Evolutionary conservation across 2,113 vertebrate genomes (phyloP), one percentile per base, ranked within the genome.

Genomic region (Isurus oxyrinchus): DNA sequence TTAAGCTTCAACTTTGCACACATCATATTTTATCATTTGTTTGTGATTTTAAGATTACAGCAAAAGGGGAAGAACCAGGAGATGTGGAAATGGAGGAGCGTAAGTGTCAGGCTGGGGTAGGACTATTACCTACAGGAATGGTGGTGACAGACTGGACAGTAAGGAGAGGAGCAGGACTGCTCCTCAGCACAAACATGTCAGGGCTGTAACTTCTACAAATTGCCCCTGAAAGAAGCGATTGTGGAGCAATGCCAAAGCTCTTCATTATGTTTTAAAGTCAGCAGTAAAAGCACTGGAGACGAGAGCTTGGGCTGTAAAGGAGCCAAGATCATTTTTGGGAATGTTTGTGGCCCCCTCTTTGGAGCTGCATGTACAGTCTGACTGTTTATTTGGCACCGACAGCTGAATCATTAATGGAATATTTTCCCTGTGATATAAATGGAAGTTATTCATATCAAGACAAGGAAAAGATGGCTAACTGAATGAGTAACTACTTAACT

Each of bases 381-480:
- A 35, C 11, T 95, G 66, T 72, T 95, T 95, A 76, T 95, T 95
- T 95, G 66, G 94, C 67, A 55, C 13, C 0, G n/a, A 40, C 0
- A 66, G 67, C 69, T 76, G 94, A 95, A 72, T 72, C 44, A 72
- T 95, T 95, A 72, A 31, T 94, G n/a, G 94, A 95, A 95, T 35
- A 14, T 95, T 53, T 95, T 95, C 49, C 93, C 67, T 16, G n/a
- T 94, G 93, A 94, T 49, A 69, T 72, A 72, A 95, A 40, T 53
- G 94, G 66, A 95, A 69, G n/a, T 8, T 72, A 72, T 95, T 95
- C 66, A 49, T 69, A 72, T 67, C 44, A 21, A 72, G 44, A 72
- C 40, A 53, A 72, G 40, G 66, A 57, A 95, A 72, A 14, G 40
- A 63, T 40, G 35, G 90, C 57, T 61, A 35, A 61, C 90, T 63